Percentiles rank a stretch among this genome's conserved stretches.
Conservation (phyloP, 1,140 invertebrate genomes). For the Leptoteleia sp. region DNA sequence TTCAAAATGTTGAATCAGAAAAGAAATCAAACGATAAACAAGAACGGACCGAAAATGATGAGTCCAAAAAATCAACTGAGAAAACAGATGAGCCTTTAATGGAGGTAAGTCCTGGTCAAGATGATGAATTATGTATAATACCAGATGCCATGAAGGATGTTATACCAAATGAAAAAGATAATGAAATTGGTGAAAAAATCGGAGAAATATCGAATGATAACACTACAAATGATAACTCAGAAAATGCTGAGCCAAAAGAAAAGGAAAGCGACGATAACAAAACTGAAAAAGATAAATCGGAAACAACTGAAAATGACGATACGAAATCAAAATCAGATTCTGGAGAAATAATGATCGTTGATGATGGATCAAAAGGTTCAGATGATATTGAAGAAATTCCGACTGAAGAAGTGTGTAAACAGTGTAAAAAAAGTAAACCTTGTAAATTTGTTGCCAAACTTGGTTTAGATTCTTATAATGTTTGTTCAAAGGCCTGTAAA, state of each 20-base stretch:
- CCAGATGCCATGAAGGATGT: conserved; percentile 75
- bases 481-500: conserved; percentile 77
- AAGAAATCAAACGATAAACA: conserved; percentile 6
- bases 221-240: not conserved
- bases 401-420: conserved; percentile 73
- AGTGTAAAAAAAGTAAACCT: conserved; percentile 73
- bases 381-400: conserved; percentile 75
- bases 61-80: conserved; percentile 17
- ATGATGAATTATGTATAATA: conserved; percentile 79
- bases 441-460: conserved; percentile 77
- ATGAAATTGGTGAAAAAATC: not conserved
- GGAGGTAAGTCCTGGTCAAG: conserved; percentile 75
- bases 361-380: conserved; percentile 73
- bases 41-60: conserved; percentile 13
- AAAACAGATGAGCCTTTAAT: conserved; percentile 15
- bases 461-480: conserved; percentile 71
- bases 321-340: not conserved
- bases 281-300: not conserved
- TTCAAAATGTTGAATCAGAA: not conserved
- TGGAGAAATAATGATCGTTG: conserved; percentile 40
- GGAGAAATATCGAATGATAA: not conserved
- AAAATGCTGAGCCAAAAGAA: not conserved
- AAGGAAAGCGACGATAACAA: conserved; percentile 3
- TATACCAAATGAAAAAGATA: too few relatives aligned
- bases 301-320: not conserved